phyloP scores from a whole-genome alignment of 1,140 invertebrate genomes.

The Calliphora vicina region DNA sequence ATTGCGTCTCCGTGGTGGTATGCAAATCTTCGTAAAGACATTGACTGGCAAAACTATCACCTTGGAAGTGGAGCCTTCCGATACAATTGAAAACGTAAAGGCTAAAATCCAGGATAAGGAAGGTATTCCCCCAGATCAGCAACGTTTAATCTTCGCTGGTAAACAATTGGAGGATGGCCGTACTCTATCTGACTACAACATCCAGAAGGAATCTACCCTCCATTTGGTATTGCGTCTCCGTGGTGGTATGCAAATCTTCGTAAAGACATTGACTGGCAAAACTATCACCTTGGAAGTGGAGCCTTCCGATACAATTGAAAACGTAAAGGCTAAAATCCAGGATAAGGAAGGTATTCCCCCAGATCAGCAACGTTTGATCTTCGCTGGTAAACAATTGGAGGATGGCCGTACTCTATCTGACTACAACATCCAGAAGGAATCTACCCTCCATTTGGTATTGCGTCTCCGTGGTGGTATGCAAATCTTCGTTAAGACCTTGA shows the following conservation, averaged over 20 bases:
- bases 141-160: slow-evolving; percentile 74
- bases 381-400: slow-evolving; percentile 75
- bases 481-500: slow-evolving; percentile 92
- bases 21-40: slow-evolving; percentile 80
- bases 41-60: slow-evolving; percentile 79
- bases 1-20: slow-evolving; percentile 81
- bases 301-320: slow-evolving; percentile 75
- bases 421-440: slow-evolving; percentile 92
- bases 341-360: slow-evolving; percentile 71
- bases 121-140: slow-evolving; percentile 74
- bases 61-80: slow-evolving; percentile 76
- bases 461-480: slow-evolving; percentile 94
- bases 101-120: slow-evolving; percentile 80
- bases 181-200: slow-evolving; percentile 74
- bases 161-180: slow-evolving; percentile 77
- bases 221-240: slow-evolving; percentile 83
- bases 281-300: slow-evolving; percentile 64
- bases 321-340: slow-evolving; percentile 77
- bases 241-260: slow-evolving; percentile 75
- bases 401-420: slow-evolving; percentile 78
- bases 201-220: slow-evolving; percentile 88
- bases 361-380: slow-evolving; percentile 70
- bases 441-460: slow-evolving; percentile 87
- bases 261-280: slow-evolving; percentile 45
- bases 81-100: slow-evolving; percentile 81